A percentile compares a stretch with the other conserved stretches of the same genome.
Conservation (phyloP, 2,888 invertebrate species). For the Tridacna crocea region DNA sequence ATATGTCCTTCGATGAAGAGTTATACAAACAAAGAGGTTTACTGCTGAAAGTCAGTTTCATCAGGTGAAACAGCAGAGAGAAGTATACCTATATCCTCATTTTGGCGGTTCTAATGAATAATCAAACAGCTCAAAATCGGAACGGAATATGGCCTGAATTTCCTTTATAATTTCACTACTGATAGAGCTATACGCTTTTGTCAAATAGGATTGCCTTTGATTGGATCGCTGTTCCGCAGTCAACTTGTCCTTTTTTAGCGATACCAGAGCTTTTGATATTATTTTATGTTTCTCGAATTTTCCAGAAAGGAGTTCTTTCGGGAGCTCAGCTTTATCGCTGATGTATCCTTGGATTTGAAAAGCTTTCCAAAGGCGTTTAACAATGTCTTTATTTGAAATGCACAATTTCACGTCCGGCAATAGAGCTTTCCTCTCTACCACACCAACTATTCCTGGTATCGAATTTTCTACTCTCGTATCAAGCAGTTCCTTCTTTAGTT, state of each 20-base stretch:
- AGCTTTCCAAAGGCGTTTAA: constrained; percentile 48
- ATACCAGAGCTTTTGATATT: constrained; percentile 25
- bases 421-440: constrained; percentile 30
- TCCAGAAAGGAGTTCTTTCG: neutral
- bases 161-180: constrained; percentile 35
- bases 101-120: constrained; percentile 43
- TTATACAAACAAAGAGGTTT: no score
- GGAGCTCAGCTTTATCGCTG: constrained; percentile 30
- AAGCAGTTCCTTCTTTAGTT: constrained; percentile 28
- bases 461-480: constrained; percentile 42
- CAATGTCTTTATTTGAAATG: constrained; percentile 24
- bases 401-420: constrained; percentile 28
- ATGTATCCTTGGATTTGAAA: constrained; percentile 62
- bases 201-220: constrained; percentile 41
- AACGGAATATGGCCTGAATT: constrained; percentile 42
- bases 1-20: no score
- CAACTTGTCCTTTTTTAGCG: constrained; percentile 32
- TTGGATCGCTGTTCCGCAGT: constrained; percentile 27
- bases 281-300: constrained; percentile 27
- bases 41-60: no score
- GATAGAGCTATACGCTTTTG: constrained; percentile 39
- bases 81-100: no score
- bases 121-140: constrained; percentile 51
- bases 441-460: constrained; percentile 44
- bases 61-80: no score